Evolutionary conservation across 2,888 invertebrate species (phyloP).

Genomic region (Athalia rosae): DNA sequence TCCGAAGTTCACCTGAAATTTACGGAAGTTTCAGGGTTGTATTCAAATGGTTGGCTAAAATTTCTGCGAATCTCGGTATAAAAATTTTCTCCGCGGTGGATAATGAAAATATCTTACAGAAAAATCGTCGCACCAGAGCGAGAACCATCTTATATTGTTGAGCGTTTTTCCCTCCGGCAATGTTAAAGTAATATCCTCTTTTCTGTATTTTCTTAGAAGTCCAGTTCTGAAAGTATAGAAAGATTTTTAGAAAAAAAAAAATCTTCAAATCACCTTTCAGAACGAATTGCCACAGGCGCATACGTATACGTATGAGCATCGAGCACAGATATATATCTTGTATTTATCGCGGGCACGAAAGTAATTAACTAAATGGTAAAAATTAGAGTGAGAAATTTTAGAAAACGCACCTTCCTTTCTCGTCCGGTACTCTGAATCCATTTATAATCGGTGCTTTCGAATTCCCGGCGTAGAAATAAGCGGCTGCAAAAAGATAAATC

Average conservation of each 20-base stretch:
- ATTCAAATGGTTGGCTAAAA: no score
- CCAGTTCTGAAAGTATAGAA: constrained; percentile 75
- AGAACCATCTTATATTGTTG: constrained; percentile 89
- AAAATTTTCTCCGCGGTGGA: neutral
- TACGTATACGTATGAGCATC: no score
- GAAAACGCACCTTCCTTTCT: constrained; percentile 81
- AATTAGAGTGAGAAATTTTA: neutral
- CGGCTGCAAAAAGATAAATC: constrained; percentile 78
- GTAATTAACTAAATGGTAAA: constrained; percentile 19
- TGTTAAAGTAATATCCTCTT: constrained; percentile 88
- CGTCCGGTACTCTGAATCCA: constrained; percentile 87
- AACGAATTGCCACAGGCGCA: no score
- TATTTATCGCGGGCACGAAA: neutral
- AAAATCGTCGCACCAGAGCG: constrained; percentile 94
- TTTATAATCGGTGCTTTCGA: constrained; percentile 80
- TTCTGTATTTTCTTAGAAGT: constrained; percentile 87
- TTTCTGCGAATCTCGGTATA: no score
- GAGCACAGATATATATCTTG: no score
- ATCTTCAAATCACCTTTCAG: constrained; percentile 6
- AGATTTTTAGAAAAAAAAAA: constrained; percentile 51
- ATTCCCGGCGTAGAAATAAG: constrained; percentile 92
- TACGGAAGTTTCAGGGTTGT: constrained; percentile 25
- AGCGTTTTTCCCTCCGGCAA: constrained; percentile 91
- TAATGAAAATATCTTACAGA: constrained; percentile 78
- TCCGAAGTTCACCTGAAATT: constrained; percentile 88